Evolutionary conservation across 2,113 vertebrate species (phyloP), one percentile per base, ranked within the genome.

Genomic region (Pagrus major): DNA sequence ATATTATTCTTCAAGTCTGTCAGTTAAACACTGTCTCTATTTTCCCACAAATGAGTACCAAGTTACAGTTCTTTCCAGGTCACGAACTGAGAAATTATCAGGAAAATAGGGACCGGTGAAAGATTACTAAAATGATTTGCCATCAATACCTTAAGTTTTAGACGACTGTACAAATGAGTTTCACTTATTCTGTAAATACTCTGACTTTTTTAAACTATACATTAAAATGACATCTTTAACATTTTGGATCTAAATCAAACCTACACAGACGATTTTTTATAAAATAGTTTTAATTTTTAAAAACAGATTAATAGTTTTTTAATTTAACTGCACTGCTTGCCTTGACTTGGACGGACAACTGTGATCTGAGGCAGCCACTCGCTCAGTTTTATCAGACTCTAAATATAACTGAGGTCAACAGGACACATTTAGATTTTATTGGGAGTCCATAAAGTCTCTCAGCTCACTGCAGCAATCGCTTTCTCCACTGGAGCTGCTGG

Each of bases 351-450:
- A 46, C 12, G 1, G 23, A 54, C 23, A 7, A 4, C 12, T 54
- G 51, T 61, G 23, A 9, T 49, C 10, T 16, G 31, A 47, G 8
- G 42, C 23, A 8, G 23, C n/a, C 44, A 0, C 54, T 42, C 1
- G 12, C 54, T 41, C 42, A 4, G 12, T 23, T 52, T 42, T 3
- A 81, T 81, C 64, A 37, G 25, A 35, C 37, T 69, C 71, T 81
- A 75, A 81, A 75, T 47, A 63, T 75, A 70, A 47, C 55, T 55
- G 39, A 37, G 20, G 78, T 21, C 64, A 61, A n/a, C 16, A 1
- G 27, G 63, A 52, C 64, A 27, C 6, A 52, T 73, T 80, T 67
- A 54, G 63, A 68, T 61, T 58, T 35, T 35, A 71, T 20, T 71
- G 37, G 37, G 27, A 41, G 76, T 21, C 51, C 61, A 46, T 56